phyloP scores from a whole-genome alignment of 2,797 vertebrate genomes.

The Simalia tracyae region DNA sequence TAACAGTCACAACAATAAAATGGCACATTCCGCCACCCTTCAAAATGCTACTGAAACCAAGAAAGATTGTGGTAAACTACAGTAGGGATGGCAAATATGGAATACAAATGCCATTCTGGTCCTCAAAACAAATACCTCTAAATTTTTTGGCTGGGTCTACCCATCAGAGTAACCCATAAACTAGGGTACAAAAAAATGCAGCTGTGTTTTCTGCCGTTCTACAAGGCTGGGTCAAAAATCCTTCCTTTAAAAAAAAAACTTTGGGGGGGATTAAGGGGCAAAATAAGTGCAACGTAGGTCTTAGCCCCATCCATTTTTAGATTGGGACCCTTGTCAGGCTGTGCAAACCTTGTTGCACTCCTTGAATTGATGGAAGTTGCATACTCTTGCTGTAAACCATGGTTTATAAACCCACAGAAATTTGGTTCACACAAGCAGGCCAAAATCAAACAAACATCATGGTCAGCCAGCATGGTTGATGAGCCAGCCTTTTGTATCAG shows the following conservation, averaged over 20 bases:
- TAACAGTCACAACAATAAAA: neutral
- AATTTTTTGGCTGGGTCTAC: neutral
- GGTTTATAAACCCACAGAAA: neutral
- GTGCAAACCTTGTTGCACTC: neutral
- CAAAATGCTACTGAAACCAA: neutral
- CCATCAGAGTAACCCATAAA: neutral
- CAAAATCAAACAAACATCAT: neutral
- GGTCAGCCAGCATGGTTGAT: too few relatives aligned
- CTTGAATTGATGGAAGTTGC: neutral
- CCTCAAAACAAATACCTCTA: neutral
- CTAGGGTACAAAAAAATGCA: neutral
- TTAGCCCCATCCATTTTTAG: too few relatives aligned
- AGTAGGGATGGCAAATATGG: too few relatives aligned
- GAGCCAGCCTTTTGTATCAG: too few relatives aligned
- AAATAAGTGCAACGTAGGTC: neutral
- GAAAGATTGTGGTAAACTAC: too few relatives aligned
- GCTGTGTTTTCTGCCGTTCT: neutral
- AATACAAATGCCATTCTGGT: too few relatives aligned
- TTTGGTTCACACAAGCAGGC: neutral
- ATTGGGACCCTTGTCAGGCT: neutral
- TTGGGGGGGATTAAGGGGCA: neutral
- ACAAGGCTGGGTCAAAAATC: neutral
- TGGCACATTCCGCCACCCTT: neutral
- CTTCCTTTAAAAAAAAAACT: neutral
- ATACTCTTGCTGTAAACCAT: neutral